Evolutionary conservation across 2,113 vertebrate species (phyloP).

Genomic region (Maccullochella peelii): DNA sequence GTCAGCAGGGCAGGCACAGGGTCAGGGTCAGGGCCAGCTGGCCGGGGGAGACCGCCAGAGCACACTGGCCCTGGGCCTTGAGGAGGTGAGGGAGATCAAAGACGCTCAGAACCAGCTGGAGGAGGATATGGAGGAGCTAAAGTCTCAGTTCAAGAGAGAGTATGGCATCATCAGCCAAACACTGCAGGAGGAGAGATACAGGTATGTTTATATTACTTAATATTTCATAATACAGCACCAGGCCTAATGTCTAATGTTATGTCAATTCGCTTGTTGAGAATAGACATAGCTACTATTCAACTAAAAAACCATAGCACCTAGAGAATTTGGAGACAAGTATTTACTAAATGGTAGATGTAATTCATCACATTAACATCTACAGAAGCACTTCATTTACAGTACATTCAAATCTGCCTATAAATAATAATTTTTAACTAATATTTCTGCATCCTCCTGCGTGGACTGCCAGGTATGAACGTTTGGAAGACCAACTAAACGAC

Average conservation of each 20-base stretch:
- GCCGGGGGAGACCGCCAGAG: conserved; percentile 71
- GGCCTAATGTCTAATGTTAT: neutral
- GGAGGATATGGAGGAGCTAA: conserved; percentile 93
- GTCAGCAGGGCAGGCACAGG: conserved; percentile 16
- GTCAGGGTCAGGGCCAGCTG: conserved; percentile 82
- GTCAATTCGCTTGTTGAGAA: neutral
- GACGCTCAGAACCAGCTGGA: conserved; percentile 91
- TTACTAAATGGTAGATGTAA: neutral
- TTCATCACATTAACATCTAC: neutral
- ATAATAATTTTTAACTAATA: neutral
- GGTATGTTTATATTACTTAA: conserved; percentile 75
- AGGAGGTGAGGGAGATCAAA: conserved; percentile 92
- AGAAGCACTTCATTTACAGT: neutral
- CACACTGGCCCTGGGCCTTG: conserved; percentile 82
- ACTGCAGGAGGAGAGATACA: conserved; percentile 94
- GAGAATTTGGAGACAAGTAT: neutral
- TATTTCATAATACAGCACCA: neutral
- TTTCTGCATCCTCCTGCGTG: neutral
- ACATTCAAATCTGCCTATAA: neutral
- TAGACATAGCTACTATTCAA: neutral
- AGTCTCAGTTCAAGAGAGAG: conserved; percentile 89
- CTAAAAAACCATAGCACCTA: neutral
- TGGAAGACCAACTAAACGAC: conserved; percentile 95
- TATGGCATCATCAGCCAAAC: conserved; percentile 91
- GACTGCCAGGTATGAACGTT: conserved; percentile 86